Evolutionary conservation across 2,113 vertebrate genomes (phyloP), one percentile per base, ranked within the genome.

Genomic region (Zosterops hypoxanthus): DNA sequence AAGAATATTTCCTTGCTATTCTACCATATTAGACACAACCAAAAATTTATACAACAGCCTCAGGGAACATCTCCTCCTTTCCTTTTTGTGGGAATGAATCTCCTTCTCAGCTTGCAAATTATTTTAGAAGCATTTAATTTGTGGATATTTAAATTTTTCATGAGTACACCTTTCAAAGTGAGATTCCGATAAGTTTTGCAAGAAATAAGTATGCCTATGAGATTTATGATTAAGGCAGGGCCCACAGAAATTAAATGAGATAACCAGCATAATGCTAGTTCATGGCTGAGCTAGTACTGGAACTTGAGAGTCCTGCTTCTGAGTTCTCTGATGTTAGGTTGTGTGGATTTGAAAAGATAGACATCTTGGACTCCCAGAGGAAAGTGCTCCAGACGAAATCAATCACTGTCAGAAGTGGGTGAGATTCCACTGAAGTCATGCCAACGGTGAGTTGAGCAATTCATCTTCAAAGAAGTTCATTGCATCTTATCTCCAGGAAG

Each of bases 251-350:
- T 73, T 59, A 91, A 82, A 72, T 22, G 34, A 95, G 85, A 83
- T 83, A 96, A 86, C 90, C 69, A 90, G 49, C 28, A 68, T 75
- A 94, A 88, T 44, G 53, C 56, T 73, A 49, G 60, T 61, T 92
- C 90, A 75, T 61, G 49, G 90, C 64, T 90, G 88, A 93, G 85
- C 90, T 96, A 59, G 90, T 95, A 86, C 75, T 93, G 60, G 93
- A 97, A 96, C 95, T 73, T 90, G 94, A 90, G 95, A 95, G 94
- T 96, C 93, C 92, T 95, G 91, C 94, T 96, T 88, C 85, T 94
- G 79, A 92, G 79, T 77, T 73, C 90, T 97, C 90, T 94, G 95
- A 95, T 93, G 92, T 93, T 69, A 79, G 81, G 88, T 56, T 92
- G 81, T 36, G 42, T 15, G 82, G 91, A 91, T 89, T 89, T 92